These are phyloP conservation scores for Trachelipus rathkii DNA, from an alignment of 1,140 invertebrate species.

Conservation along the genomic window DNA sequence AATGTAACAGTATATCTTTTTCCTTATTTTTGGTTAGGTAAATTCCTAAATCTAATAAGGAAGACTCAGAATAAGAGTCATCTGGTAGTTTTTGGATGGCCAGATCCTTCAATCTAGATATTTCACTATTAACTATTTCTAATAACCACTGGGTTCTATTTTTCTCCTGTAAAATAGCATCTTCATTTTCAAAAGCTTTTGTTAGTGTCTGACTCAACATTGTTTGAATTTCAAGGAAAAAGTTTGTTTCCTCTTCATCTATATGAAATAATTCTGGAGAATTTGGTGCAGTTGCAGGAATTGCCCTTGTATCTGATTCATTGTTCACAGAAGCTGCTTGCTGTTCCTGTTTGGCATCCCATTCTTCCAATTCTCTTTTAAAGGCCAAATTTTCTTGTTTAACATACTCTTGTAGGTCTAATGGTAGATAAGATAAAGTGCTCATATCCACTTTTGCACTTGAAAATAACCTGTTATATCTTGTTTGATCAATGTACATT, in stretches of 20 bases:
- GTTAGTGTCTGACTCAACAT: neutral
- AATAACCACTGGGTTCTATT: neutral
- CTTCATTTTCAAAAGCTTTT: neutral
- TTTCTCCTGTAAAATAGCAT: neutral
- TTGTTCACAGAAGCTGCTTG: neutral
- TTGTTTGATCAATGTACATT: conserved; percentile 53
- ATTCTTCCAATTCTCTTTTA: conserved; percentile 50
- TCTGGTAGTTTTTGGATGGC: neutral
- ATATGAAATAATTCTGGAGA: neutral
- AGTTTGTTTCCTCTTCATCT: neutral
- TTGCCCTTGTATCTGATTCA: neutral
- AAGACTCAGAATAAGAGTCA: neutral
- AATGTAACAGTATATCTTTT: neutral
- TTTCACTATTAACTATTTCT: neutral
- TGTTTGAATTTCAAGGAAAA: neutral
- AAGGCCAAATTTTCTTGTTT: conserved; percentile 51
- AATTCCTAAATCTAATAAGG: neutral
- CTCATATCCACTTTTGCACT: conserved; percentile 16
- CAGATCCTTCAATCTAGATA: neutral
- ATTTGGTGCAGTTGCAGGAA: neutral
- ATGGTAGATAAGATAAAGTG: conserved; percentile 45
- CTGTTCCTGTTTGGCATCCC: conserved; percentile 47
- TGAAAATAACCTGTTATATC: conserved; percentile 45
- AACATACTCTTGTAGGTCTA: conserved; percentile 51
- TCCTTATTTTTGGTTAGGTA: neutral